Evolutionary conservation across 2,797 vertebrate genomes (phyloP).

Genomic region (Oreochromis grahami): DNA sequence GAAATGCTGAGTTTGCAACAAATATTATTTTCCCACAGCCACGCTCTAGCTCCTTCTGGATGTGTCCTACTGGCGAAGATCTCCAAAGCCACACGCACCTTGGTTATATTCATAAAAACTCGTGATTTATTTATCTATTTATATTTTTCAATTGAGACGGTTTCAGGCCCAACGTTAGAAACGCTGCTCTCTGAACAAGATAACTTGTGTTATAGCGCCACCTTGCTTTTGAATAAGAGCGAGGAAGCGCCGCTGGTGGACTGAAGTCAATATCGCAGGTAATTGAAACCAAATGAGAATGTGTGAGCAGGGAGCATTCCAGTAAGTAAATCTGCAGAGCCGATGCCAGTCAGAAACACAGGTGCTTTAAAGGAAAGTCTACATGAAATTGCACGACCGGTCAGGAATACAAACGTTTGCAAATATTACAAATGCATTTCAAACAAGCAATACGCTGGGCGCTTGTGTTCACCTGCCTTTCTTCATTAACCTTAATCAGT

Average conservation of each 20-base stretch:
- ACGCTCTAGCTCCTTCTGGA: neutral
- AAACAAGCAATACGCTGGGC: neutral
- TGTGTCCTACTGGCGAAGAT: neutral
- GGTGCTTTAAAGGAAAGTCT: neutral
- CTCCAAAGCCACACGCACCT: neutral
- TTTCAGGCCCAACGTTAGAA: neutral
- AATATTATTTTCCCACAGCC: neutral
- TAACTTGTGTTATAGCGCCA: constrained; percentile 62
- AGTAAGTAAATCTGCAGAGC: neutral
- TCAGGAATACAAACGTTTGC: neutral
- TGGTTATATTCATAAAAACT: neutral
- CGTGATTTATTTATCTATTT: neutral
- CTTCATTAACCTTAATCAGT: neutral
- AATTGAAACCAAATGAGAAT: constrained; percentile 39
- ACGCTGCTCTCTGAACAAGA: neutral
- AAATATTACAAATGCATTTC: neutral
- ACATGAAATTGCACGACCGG: neutral
- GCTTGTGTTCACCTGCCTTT: neutral
- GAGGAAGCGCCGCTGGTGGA: neutral
- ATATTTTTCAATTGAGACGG: neutral
- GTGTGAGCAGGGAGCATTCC: neutral
- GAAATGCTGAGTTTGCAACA: neutral
- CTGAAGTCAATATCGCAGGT: neutral
- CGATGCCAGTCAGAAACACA: constrained; percentile 5
- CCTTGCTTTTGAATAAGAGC: constrained; percentile 16